Base-by-base conservation (phyloP, 1,140 invertebrate genomes). In the Drosophila kanapiae region DNA sequence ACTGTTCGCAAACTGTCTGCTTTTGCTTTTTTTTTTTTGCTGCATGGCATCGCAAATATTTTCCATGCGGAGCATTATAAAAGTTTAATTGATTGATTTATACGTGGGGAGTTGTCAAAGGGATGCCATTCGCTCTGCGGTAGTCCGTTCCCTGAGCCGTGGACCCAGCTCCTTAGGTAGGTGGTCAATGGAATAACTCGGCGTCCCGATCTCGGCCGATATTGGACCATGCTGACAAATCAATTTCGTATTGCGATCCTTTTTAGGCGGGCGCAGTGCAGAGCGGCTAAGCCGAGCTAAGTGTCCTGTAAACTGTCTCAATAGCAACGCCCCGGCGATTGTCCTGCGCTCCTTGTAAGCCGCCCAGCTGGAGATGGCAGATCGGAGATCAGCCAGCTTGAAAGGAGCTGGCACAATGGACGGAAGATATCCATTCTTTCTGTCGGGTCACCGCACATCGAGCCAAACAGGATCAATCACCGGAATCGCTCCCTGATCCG, bases 11-110 rank as follows among this genome's bases (percentile, higher is more conserved):
- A 29, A 54, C 38, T 35, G 13, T 40, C 40, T 13, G 35, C 37
- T 58, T 63, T 57, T 35, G n/a, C 11, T 43, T 54, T 81, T 83
- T 51, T 51, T 11, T 9, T 78, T 23, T 23, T 23, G 56, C 48
- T 42, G 27, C 18, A 14, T 35, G 48, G 54, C 47, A 40, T 38
- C 40, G 68, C 51, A 83, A 67, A 88, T 88, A 88, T 84, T 88
- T 88, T 80, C 64, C 80, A 84, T 85, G 78, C 71, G 59, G 64
- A 56, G 70, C 76, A 81, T 84, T 84, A 81, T 88, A 88, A 75
- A 85, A 85, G 83, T 90, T 85, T 90, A 90, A 90, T 90, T 90
- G 85, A 90, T 90, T 90, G 85, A 90, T 90, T 90, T 90, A 90
- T 90, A 90, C 75, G 43, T 62, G 54, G 48, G 60, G 49, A 77